Percentiles rank a stretch among this genome's conserved stretches.
phyloP scores from a whole-genome alignment of 2,888 invertebrate species.

The Ryuthela nishihirai region DNA sequence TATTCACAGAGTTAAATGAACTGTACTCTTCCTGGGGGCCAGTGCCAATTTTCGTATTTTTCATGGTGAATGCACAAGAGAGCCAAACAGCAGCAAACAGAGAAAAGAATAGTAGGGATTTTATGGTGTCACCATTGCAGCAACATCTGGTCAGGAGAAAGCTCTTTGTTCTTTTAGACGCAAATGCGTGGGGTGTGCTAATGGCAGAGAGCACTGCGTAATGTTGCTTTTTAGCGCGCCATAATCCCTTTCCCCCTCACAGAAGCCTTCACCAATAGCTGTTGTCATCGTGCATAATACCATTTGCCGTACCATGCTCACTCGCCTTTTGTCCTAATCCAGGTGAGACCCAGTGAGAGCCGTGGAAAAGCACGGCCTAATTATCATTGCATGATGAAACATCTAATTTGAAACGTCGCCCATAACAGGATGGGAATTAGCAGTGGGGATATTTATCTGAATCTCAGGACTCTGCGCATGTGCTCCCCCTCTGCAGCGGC shows the following conservation, averaged over 20 bases:
- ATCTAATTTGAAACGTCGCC: constrained; percentile 35
- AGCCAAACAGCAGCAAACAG: background rate
- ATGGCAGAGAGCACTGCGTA: background rate
- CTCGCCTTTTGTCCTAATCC: constrained; percentile 1
- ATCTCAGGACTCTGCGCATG: background rate
- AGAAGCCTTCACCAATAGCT: background rate
- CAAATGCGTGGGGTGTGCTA: background rate
- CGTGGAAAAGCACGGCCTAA: background rate
- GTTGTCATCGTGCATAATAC: background rate
- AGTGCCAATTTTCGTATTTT: background rate
- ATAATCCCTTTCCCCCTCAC: background rate
- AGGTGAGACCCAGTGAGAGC: background rate
- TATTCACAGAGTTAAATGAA: background rate
- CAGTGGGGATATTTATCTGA: constrained; percentile 35
- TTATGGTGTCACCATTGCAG: background rate
- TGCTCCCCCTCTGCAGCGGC: constrained; percentile 1
- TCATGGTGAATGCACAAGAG: background rate
- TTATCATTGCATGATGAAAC: constrained; percentile 12
- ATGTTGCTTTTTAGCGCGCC: background rate
- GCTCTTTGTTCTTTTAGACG: background rate
- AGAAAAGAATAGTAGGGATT: too few species aligned
- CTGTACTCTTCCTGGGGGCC: background rate
- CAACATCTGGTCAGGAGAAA: background rate
- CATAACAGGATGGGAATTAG: constrained; percentile 34
- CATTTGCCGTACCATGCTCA: background rate